These are phyloP conservation scores for Agapornis roseicollis DNA, from an alignment of 2,113 vertebrate species.

Conservation along the genomic window DNA sequence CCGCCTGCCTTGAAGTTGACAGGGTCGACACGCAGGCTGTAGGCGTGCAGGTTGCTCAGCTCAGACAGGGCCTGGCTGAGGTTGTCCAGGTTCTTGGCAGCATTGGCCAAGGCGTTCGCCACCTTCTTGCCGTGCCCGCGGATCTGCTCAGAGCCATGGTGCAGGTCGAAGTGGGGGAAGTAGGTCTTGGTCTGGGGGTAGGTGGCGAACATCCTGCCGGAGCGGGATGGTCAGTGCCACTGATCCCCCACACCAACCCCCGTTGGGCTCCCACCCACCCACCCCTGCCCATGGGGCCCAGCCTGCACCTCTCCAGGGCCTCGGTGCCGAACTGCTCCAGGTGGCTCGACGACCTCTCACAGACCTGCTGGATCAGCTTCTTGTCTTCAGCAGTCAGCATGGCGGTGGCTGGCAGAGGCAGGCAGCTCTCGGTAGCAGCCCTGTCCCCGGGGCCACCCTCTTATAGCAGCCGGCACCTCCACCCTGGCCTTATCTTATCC, in stretches of 20 bases:
- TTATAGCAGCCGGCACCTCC: background rate
- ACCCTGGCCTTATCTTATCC: constrained; percentile 12
- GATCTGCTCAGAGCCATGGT: constrained; percentile 58
- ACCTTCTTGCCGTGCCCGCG: constrained; percentile 75
- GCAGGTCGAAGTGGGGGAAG: constrained; percentile 78
- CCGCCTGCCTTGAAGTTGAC: constrained; percentile 83
- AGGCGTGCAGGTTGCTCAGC: constrained; percentile 85
- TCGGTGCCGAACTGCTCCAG: constrained; percentile 52
- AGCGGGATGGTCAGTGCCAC: background rate
- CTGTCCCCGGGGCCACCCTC: accelerated
- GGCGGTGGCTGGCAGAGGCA: background rate
- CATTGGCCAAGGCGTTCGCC: constrained; percentile 38
- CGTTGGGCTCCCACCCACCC: accelerated
- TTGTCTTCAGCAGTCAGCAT: constrained; percentile 74
- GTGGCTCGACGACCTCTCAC: constrained; percentile 49
- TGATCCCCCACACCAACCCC: background rate
- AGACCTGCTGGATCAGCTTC: constrained; percentile 62
- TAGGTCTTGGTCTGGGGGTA: constrained; percentile 82
- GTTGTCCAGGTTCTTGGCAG: constrained; percentile 68
- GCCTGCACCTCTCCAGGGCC: constrained; percentile 75
- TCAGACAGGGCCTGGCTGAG: constrained; percentile 55
- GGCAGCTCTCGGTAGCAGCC: background rate
- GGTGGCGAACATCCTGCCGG: constrained; percentile 56
- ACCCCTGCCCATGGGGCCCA: accelerated
- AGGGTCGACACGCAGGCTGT: constrained; percentile 83